These are phyloP conservation scores for Erithacus rubecula DNA, from an alignment of 2,797 vertebrate species.

Conservation along the genomic window DNA sequence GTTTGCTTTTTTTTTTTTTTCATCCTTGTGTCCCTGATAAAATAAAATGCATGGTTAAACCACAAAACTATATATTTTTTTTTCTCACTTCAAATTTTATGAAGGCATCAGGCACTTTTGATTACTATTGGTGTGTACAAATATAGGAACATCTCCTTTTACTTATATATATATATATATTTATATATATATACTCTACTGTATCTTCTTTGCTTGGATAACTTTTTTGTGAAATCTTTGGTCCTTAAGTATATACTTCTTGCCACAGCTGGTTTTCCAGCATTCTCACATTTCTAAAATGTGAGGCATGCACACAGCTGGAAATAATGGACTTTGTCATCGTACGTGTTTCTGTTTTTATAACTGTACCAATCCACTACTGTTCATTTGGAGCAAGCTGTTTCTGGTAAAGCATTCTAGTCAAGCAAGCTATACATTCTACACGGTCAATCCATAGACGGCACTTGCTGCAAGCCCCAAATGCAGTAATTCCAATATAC, in stretches of 20 bases:
- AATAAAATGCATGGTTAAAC: slow-evolving; percentile 80
- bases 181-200: slow-evolving; percentile 57
- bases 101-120: slow-evolving; percentile 95
- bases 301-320: slow-evolving; percentile 73
- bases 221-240: slow-evolving; percentile 91
- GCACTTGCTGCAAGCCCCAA: slow-evolving; percentile 70
- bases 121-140: slow-evolving; percentile 89
- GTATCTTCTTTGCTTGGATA: slow-evolving; percentile 75
- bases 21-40: slow-evolving; percentile 82
- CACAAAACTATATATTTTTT: slow-evolving; percentile 79
- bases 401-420: slow-evolving; percentile 67
- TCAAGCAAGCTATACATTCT: slow-evolving; percentile 74
- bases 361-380: slow-evolving; percentile 70
- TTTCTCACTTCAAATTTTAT: slow-evolving; percentile 76
- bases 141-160: slow-evolving; percentile 80
- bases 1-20: neutral
- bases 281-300: slow-evolving; percentile 74
- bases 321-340: slow-evolving; percentile 73
- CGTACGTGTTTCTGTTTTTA: slow-evolving; percentile 46
- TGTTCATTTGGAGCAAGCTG: slow-evolving; percentile 68
- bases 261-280: slow-evolving; percentile 73
- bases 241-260: slow-evolving; percentile 88
- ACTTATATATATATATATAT: slow-evolving; percentile 59
- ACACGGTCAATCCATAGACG: slow-evolving; percentile 47
- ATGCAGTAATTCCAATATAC: slow-evolving; percentile 66